Evolutionary conservation across 1,140 invertebrate species (phyloP), one percentile per base, ranked within the genome.

Genomic region (Daktulosphaira vitifoliae): DNA sequence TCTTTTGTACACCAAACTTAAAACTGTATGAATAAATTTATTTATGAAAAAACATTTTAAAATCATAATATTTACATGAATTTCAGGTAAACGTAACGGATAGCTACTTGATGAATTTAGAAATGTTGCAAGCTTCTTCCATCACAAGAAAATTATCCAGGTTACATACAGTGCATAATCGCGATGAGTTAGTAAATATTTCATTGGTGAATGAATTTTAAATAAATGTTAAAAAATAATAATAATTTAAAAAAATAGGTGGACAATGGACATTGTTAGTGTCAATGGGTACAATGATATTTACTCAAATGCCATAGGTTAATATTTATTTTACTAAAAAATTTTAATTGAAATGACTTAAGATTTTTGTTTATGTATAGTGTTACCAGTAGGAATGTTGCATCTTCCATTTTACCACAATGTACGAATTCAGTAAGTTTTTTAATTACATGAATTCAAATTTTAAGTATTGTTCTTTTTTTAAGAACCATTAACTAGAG

Each of bases 201-300:
- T 46, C 25, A 15, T 46, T 50, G 42, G 13, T 22, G 20, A 29
- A 68, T 66, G 38, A 33, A 66, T 50, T 68, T 46, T 13, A 48
- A 48, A 6, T 48, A 6, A 16, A 6, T 22, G 44, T 6, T 48
- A 4, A 48, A 48, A 7, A 22, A 16, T 16, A 7, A n/a, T 48
- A 22, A 6, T 33, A 33, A 16, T 48, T 62, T 70, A 70, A 66
- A 69, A 50, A 75, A 75, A 38, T 71, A 84, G 84, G 71, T 89
- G 81, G 84, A 81, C 81, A 59, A 84, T 79, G 18, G 80, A 78
- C 15, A 81, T 80, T 3, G 84, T 79, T 8, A 84, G 79, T 44
- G 87, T 89, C 2, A 90, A 90, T 73, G 88, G 87, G 3, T 90
- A 85, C 74, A 89, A 89, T 69, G 88, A 86, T 39, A 81, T 85